A percentile compares a stretch with the other conserved stretches of the same genome.
Conservation (phyloP, 2,888 invertebrate genomes). For the Smittia sp. region DNA sequence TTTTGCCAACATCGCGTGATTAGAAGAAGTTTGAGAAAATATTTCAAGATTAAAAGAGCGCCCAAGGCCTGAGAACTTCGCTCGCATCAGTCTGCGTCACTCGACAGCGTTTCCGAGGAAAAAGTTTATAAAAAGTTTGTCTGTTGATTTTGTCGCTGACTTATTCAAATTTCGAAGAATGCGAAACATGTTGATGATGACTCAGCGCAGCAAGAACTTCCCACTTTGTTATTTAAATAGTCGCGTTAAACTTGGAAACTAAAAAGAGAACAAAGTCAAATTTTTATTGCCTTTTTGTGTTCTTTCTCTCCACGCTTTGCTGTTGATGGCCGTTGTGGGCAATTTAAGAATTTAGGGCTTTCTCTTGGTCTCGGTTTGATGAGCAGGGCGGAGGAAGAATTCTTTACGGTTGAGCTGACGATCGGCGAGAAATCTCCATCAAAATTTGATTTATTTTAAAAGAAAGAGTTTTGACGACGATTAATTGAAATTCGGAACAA, state of each 20-base stretch:
- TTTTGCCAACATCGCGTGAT: not conserved
- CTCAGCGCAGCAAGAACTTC: not conserved
- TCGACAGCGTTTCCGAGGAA: not conserved
- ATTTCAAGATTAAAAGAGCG: not conserved
- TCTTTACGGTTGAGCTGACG: not conserved
- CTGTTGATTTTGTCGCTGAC: conserved; percentile 10
- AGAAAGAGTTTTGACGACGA: not conserved
- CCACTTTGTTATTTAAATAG: not conserved
- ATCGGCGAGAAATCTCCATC: no score
- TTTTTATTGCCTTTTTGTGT: conserved; percentile 1
- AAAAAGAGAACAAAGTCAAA: not conserved
- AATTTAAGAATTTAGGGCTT: not conserved
- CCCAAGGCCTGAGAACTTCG: not conserved
- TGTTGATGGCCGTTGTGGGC: not conserved
- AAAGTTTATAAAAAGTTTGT: not conserved
- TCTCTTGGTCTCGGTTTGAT: not conserved
- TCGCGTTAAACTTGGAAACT: not conserved
- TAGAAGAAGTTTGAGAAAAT: not conserved
- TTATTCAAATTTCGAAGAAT: not conserved
- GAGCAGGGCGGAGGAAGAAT: not conserved
- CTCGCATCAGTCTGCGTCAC: not conserved
- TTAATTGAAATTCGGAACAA: not conserved
- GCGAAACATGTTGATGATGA: not conserved
- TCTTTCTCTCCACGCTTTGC: not conserved
- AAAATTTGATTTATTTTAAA: no score